These are phyloP conservation scores for Acestrorhynchus altus DNA, from an alignment of 2,797 vertebrate genomes.

Conservation along the genomic window DNA sequence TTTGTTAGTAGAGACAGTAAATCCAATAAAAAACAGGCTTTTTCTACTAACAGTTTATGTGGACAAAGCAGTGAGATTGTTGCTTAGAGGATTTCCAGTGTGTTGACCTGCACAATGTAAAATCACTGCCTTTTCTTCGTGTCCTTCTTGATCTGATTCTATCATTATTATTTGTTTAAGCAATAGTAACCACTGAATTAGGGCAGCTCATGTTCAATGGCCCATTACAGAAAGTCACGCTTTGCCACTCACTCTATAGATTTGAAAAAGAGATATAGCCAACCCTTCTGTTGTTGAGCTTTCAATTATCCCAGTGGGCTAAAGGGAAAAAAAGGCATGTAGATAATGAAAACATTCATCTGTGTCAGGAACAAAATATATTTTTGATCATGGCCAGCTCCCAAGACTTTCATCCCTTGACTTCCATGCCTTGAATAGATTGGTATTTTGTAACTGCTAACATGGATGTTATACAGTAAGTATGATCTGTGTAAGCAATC, in stretches of 20 bases:
- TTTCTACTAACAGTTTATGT: no score
- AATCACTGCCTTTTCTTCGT: constrained; percentile 6
- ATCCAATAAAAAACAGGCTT: no score
- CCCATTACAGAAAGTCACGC: constrained; percentile 11
- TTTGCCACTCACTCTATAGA: constrained; percentile 4
- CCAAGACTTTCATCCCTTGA: neutral
- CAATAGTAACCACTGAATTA: constrained; percentile 25
- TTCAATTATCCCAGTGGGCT: constrained; percentile 28
- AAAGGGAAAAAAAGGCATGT: constrained; percentile 11
- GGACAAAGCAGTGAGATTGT: neutral
- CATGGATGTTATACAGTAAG: neutral
- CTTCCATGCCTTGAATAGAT: neutral
- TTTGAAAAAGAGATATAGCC: constrained; percentile 36
- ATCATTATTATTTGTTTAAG: constrained; percentile 10
- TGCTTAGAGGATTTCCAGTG: neutral
- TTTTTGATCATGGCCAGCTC: neutral
- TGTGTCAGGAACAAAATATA: constrained; percentile 12
- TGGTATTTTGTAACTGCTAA: neutral
- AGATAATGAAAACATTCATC: constrained; percentile 49
- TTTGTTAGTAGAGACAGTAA: no score
- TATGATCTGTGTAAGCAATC: neutral
- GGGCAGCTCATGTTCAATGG: constrained; percentile 22
- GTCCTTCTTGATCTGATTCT: constrained; percentile 5
- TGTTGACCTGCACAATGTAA: neutral
- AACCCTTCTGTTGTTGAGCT: constrained; percentile 15